phyloP scores from a whole-genome alignment of 2,888 invertebrate species.

The Rhimphoctona megacephalus region DNA sequence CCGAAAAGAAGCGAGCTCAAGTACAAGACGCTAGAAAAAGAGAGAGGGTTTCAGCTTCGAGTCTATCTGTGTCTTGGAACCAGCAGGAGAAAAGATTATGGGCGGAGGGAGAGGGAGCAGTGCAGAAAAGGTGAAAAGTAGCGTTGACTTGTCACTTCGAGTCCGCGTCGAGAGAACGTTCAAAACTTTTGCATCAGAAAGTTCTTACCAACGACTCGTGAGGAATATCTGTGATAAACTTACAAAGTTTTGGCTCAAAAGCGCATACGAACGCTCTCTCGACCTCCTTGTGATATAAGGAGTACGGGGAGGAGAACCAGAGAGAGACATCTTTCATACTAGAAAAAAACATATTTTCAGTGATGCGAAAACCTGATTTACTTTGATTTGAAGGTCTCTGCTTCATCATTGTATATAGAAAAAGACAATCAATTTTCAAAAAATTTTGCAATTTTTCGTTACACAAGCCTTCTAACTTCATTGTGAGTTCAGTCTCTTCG shows the following conservation, averaged over 20 bases:
- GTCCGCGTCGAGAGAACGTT: slow-evolving; percentile 65
- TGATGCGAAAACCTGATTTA: slow-evolving; percentile 8
- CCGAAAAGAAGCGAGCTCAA: slow-evolving; percentile 50
- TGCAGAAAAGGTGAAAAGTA: slow-evolving; percentile 64
- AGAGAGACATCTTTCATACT: not conserved
- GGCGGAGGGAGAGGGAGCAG: slow-evolving; percentile 28
- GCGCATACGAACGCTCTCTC: slow-evolving; percentile 57
- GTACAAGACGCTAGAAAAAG: slow-evolving; percentile 39
- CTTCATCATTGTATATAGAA: not conserved
- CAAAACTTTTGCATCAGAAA: slow-evolving; percentile 79
- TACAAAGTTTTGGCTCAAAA: slow-evolving; percentile 64
- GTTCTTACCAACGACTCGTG: slow-evolving; percentile 74
- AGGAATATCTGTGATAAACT: slow-evolving; percentile 78
- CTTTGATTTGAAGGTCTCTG: not conserved
- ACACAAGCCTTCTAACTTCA: not conserved
- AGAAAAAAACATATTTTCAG: not conserved
- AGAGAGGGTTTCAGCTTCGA: slow-evolving; percentile 12
- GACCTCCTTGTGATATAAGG: slow-evolving; percentile 35
- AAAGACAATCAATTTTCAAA: not conserved
- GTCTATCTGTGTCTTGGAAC: slow-evolving; percentile 37
- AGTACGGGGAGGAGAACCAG: slow-evolving; percentile 18
- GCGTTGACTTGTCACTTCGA: slow-evolving; percentile 57
- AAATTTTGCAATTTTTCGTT: not conserved
- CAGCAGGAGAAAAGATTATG: slow-evolving; percentile 8
- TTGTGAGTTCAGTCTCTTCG: not conserved